Percentiles rank a stretch among this genome's conserved stretches.
Evolutionary conservation across 1,140 invertebrate genomes (phyloP).

Genomic region (Heliothis virescens): DNA sequence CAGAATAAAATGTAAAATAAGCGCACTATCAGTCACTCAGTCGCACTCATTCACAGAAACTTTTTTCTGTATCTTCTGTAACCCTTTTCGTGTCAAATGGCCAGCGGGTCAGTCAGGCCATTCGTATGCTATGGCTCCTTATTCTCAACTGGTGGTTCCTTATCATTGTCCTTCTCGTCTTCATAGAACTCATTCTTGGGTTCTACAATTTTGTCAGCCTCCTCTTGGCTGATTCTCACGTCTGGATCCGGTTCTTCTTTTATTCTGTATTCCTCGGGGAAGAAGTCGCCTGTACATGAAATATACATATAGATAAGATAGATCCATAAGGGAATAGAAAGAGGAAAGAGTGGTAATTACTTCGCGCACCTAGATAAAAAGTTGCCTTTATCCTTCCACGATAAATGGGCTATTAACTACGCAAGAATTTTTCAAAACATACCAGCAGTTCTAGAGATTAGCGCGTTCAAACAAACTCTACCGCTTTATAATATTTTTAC

Average conservation of each 20-base stretch:
- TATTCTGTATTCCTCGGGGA: constrained; percentile 89
- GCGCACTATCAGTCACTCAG: not conserved
- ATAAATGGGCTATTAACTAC: no score
- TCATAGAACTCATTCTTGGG: constrained; percentile 97
- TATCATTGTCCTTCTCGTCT: constrained; percentile 94
- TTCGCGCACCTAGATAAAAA: not conserved
- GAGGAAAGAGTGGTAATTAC: no score
- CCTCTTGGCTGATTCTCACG: constrained; percentile 91
- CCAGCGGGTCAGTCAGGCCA: constrained; percentile 60
- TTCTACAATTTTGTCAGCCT: constrained; percentile 95
- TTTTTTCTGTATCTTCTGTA: constrained; percentile 60
- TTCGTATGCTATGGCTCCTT: constrained; percentile 78
- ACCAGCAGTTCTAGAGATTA: no score
- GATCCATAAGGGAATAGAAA: no score
- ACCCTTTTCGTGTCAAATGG: constrained; percentile 65
- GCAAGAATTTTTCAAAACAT: no score
- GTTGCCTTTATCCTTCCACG: not conserved
- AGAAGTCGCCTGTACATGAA: constrained; percentile 87
- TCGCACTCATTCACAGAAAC: constrained; percentile 52
- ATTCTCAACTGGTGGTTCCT: constrained; percentile 75
- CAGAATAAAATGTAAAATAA: not conserved
- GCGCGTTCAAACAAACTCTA: no score
- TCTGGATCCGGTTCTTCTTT: constrained; percentile 94
- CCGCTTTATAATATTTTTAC: no score
- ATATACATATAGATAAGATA: no score